Conservation (phyloP, 2,113 vertebrate species). For the Phalacrocorax brasilianus region DNA sequence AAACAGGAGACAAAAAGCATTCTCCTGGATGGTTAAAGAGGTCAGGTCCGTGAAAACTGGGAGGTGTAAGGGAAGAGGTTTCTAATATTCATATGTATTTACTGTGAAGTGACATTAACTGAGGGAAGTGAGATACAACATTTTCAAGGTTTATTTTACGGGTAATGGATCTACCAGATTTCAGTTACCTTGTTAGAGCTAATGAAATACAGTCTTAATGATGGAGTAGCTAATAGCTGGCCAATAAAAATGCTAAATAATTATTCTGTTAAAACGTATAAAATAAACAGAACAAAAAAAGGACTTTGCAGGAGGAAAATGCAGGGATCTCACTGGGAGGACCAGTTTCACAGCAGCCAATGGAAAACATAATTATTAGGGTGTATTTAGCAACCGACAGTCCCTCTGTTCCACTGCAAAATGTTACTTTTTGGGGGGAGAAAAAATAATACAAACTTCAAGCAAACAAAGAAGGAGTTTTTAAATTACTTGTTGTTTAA, state of each 20-base stretch:
- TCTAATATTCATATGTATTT: neutral
- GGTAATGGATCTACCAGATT: neutral
- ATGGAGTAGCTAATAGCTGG: neutral
- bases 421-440: neutral
- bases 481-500: neutral
- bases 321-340: neutral
- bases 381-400: neutral
- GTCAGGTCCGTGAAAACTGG: neutral
- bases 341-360: neutral
- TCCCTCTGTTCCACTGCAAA: neutral
- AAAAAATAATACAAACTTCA: neutral
- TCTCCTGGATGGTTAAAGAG: neutral
- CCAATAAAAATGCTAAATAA: neutral
- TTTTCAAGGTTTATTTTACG: neutral
- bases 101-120: neutral
- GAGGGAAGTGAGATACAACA: neutral
- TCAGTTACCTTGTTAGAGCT: neutral
- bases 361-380: neutral
- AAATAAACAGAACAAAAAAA: neutral
- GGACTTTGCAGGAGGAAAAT: neutral
- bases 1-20: neutral
- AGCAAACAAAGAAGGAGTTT: neutral
- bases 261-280: neutral
- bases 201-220: neutral
- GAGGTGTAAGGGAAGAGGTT: neutral